Percentiles rank a stretch among this genome's conserved stretches.
Evolutionary conservation across 2,113 vertebrate genomes (phyloP).

Genomic region (Charina bottae): DNA sequence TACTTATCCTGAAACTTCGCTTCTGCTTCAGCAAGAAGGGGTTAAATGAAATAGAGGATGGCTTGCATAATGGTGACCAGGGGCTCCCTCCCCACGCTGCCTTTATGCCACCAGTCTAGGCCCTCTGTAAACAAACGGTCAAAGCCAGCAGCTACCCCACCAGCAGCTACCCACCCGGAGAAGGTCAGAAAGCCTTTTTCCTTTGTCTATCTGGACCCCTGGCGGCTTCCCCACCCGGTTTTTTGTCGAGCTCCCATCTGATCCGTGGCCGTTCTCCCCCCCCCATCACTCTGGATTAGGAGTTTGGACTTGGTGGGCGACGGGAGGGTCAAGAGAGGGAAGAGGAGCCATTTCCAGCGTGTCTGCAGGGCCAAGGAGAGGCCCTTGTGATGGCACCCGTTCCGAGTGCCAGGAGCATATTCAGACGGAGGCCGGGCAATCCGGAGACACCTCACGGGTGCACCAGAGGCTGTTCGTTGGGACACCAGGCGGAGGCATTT

Average conservation of each 20-base stretch:
- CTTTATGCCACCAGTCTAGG: not conserved
- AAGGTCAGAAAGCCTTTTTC: not conserved
- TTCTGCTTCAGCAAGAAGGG: not conserved
- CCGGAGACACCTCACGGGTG: constrained; percentile 17
- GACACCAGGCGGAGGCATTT: constrained; percentile 45
- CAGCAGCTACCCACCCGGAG: not conserved
- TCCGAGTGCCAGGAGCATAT: not conserved
- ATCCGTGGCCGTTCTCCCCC: not conserved
- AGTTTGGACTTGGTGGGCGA: not conserved
- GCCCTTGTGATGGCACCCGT: constrained; percentile 10
- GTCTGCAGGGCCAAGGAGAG: not conserved
- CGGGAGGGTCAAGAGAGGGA: not conserved
- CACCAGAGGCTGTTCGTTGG: not conserved
- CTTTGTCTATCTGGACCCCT: constrained; percentile 1
- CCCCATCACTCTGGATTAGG: not conserved
- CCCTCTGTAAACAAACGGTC: not conserved
- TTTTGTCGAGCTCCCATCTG: not conserved
- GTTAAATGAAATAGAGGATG: constrained; percentile 26
- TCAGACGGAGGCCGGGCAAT: not conserved
- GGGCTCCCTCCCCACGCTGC: constrained; percentile 2
- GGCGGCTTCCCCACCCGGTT: not conserved
- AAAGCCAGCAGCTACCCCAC: not conserved
- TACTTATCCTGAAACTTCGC: not conserved
- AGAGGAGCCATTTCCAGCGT: not conserved
- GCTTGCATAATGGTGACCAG: not conserved